Evolutionary conservation across 2,113 vertebrate species (phyloP).

Genomic region (Spheniscus mendiculus): DNA sequence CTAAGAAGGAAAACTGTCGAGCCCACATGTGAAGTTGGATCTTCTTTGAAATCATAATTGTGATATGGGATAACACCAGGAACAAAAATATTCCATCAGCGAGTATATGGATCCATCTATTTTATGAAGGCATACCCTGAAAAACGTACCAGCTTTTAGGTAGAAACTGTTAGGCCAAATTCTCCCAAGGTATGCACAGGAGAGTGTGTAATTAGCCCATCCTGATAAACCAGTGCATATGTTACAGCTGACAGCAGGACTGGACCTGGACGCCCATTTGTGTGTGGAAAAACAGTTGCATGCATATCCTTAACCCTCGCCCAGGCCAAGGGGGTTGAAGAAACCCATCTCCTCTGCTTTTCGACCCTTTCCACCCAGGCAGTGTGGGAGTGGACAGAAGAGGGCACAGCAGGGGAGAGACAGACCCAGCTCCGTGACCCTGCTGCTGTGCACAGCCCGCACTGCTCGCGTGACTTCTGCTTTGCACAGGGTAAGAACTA

Average conservation of each 20-base stretch:
- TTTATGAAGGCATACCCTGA: not conserved
- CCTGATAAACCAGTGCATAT: not conserved
- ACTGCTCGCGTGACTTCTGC: not conserved
- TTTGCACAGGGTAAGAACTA: not conserved
- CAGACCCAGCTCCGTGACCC: not conserved
- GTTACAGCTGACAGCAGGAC: not conserved
- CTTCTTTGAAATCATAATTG: not conserved
- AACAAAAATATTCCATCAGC: not conserved
- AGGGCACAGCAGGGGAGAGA: not conserved
- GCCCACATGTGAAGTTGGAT: not conserved
- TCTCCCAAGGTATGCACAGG: not conserved
- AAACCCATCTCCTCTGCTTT: not conserved
- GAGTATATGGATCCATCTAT: not conserved
- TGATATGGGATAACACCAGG: fast-evolving
- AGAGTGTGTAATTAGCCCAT: not conserved
- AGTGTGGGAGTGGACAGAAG: not conserved
- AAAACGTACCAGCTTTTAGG: not conserved
- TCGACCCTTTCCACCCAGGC: not conserved
- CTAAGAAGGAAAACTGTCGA: not conserved
- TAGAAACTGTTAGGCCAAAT: not conserved
- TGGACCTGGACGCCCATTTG: not conserved
- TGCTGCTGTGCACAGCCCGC: not conserved
- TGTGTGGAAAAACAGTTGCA: not conserved
- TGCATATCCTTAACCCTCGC: not conserved
- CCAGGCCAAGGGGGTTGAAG: not conserved